A percentile compares a stretch with the other conserved stretches of the same genome.
These are phyloP conservation scores for Paraescarpia echinospica DNA, from an alignment of 1,140 invertebrate species.

Conservation along the genomic window DNA sequence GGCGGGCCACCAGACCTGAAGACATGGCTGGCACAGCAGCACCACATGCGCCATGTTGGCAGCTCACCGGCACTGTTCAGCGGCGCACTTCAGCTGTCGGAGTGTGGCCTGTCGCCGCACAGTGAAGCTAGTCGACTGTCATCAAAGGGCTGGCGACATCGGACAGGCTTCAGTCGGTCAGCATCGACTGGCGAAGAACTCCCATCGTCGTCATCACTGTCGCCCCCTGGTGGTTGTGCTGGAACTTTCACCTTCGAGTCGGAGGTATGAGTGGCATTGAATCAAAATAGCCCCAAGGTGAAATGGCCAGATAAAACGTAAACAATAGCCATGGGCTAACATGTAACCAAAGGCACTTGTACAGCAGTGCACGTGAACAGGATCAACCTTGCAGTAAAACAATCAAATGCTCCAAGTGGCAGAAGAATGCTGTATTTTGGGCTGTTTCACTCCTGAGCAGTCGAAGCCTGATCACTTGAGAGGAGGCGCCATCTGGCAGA, in stretches of 20 bases:
- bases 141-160: background rate
- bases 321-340: too few species aligned
- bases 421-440: too few species aligned
- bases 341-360: too few species aligned
- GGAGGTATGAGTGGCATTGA: background rate
- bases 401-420: too few species aligned
- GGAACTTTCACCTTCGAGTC: background rate
- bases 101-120: background rate
- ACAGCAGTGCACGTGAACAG: too few species aligned
- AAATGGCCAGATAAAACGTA: background rate
- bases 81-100: background rate
- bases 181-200: background rate
- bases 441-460: too few species aligned
- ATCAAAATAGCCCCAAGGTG: background rate
- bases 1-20: background rate
- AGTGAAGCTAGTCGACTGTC: background rate
- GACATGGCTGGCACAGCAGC: constrained; percentile 12
- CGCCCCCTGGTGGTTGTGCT: background rate
- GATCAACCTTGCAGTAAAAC: too few species aligned
- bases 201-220: background rate
- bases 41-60: constrained; percentile 8
- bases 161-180: background rate
- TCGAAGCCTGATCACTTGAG: too few species aligned
- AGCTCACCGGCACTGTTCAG: constrained; percentile 17
- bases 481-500: background rate